Evolutionary conservation across 2,797 vertebrate genomes (phyloP), one percentile per base, ranked within the genome.

Genomic region (Squalus acanthias): DNA sequence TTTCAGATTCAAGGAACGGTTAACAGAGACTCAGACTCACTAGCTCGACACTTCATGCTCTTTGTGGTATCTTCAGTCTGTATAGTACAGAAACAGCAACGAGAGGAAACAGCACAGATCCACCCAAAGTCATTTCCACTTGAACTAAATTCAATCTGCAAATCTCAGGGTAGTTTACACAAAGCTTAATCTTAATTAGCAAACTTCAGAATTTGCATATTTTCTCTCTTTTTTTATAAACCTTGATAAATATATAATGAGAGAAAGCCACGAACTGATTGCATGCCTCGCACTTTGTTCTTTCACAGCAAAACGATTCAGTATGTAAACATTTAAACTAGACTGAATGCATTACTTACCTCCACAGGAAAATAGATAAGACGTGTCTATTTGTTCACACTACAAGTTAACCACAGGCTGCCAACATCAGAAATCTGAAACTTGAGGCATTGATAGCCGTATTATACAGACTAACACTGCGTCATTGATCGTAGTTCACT

Each of bases 321-420:
- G 33, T 87, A 29, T 57, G 53, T 88, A 29, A 88, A 88, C 39
- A 82, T 22, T 46, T 88, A 91, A 91, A 92, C 60, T 39, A 91
- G n/a, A 0, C 57, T 65, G 60, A 63, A 65, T 39, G 33, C 60
- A n/a, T 65, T 92, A 92, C 60, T 92, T 63, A 39, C 15, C 33
- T 8, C 60, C 33, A 92, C 89, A 92, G 60, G 89, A 92, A 92
- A 92, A 92, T 22, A 92, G 60, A 92, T 92, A 65, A 92, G 57
- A 92, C 63, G 67, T n/a, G 13, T 65, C 89, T 92, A 63, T 92
- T 92, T 92, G 89, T 13, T 65, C 89, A 39, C n/a, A 92, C 17
- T 65, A 92, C 29, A 1, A 29, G 79, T 46, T 82, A 82, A 82
- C 79, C 79, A 82, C 79, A 82, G 15, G 3, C 79, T 46, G 46